Percentiles rank a stretch among this genome's conserved stretches.
phyloP scores from a whole-genome alignment of 2,113 vertebrate genomes.

The Ceyx margarethae region DNA sequence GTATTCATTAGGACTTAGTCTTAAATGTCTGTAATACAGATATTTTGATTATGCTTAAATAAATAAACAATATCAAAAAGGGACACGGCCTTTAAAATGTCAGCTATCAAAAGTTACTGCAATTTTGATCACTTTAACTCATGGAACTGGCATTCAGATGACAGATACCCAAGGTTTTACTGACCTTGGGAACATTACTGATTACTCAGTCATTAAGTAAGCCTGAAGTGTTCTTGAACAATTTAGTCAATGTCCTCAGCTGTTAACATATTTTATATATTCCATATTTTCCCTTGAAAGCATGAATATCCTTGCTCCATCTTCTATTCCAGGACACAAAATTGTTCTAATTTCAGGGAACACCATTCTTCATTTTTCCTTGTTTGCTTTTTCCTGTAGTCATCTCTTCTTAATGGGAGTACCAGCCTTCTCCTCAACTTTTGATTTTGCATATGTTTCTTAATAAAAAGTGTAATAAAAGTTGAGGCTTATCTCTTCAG shows the following conservation, averaged over 20 bases:
- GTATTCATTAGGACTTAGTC: not conserved
- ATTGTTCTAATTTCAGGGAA: slow-evolving; percentile 27
- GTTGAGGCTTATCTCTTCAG: not conserved
- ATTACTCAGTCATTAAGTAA: slow-evolving; percentile 54
- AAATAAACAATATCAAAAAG: slow-evolving; percentile 19
- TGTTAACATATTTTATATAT: slow-evolving; percentile 5
- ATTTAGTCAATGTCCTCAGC: slow-evolving; percentile 6
- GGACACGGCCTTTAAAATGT: not conserved
- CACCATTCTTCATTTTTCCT: slow-evolving; percentile 11
- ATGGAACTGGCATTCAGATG: slow-evolving; percentile 34
- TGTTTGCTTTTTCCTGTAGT: slow-evolving; percentile 15
- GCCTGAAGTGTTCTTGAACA: slow-evolving; percentile 46
- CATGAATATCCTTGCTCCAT: not conserved
- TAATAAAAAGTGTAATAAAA: not conserved
- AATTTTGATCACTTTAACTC: slow-evolving; percentile 23
- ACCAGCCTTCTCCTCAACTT: slow-evolving; percentile 12
- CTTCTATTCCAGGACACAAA: not conserved
- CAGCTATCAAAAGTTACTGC: not conserved
- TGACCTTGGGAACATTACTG: slow-evolving; percentile 57
- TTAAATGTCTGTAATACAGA: not conserved
- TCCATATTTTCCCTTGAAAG: slow-evolving; percentile 1
- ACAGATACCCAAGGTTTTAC: slow-evolving; percentile 56
- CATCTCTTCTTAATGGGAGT: slow-evolving; percentile 4
- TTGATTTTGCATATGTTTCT: not conserved
- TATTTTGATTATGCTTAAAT: slow-evolving; percentile 11